phyloP scores from a whole-genome alignment of 92 coral and sea anemone species.

The Pocillopora grandis region DNA sequence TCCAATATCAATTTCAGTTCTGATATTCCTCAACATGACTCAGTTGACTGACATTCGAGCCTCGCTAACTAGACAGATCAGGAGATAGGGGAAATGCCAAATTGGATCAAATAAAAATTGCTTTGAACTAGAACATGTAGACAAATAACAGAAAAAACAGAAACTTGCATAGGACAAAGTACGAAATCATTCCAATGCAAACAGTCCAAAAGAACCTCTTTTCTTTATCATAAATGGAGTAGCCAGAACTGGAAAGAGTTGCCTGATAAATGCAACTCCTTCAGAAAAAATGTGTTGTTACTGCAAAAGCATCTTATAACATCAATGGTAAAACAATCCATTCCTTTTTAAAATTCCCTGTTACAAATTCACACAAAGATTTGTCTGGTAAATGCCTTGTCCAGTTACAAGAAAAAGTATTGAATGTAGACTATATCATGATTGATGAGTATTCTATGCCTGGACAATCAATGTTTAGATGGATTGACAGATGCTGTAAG shows the following conservation, averaged over 20 bases:
- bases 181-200: too few relatives aligned
- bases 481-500: neutral
- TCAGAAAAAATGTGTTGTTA: constrained; percentile 35
- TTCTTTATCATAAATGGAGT: constrained; percentile 37
- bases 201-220: constrained; percentile 20
- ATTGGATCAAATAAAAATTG: too few relatives aligned
- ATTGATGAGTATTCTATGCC: constrained; percentile 53
- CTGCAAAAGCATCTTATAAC: constrained; percentile 40
- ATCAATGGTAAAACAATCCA: constrained; percentile 31
- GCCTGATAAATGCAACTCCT: constrained; percentile 24
- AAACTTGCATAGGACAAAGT: constrained; percentile 7
- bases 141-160: neutral
- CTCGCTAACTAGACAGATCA: too few relatives aligned
- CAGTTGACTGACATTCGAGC: too few relatives aligned
- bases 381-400: constrained; percentile 37
- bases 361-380: constrained; percentile 5
- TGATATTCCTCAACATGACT: too few relatives aligned
- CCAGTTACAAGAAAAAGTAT: constrained; percentile 29
- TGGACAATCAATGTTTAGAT: neutral
- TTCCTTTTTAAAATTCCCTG: constrained; percentile 36
- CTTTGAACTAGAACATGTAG: too few relatives aligned
- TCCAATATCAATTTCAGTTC: too few relatives aligned
- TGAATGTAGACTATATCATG: constrained; percentile 18
- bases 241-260: constrained; percentile 48
- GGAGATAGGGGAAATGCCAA: too few relatives aligned